phyloP scores from a whole-genome alignment of 2,113 vertebrate genomes.

The Osmerus eperlanus region DNA sequence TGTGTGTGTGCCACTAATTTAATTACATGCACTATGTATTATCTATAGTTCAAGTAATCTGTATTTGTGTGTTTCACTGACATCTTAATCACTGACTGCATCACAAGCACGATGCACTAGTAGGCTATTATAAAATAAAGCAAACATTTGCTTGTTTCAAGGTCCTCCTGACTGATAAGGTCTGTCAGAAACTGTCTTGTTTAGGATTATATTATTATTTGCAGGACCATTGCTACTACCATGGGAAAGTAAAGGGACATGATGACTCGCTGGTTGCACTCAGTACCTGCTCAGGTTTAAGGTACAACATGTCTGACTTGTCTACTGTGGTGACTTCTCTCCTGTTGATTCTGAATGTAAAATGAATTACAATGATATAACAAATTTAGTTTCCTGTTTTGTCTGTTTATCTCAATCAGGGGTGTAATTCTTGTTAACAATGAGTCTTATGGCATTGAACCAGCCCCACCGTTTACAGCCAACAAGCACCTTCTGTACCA shows the following conservation, averaged over 20 bases:
- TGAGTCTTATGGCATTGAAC: conserved; percentile 66
- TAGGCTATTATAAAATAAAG: neutral
- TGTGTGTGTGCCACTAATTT: no score
- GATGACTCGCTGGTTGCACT: conserved; percentile 68
- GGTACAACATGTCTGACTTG: conserved; percentile 44
- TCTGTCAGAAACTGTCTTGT: neutral
- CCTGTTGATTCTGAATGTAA: neutral
- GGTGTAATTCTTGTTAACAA: conserved; percentile 68
- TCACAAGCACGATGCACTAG: no score
- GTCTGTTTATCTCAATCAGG: conserved; percentile 19
- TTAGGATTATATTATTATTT: neutral
- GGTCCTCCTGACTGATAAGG: neutral
- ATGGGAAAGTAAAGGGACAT: conserved; percentile 68
- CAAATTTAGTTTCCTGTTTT: neutral
- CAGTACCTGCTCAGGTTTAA: conserved; percentile 71
- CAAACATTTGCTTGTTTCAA: neutral
- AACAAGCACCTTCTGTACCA: conserved; percentile 67
- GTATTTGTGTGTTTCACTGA: no score
- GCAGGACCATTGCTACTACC: conserved; percentile 69
- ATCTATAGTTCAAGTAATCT: no score
- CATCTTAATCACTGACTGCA: no score
- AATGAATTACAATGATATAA: neutral
- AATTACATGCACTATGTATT: no score
- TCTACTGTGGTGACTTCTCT: neutral
- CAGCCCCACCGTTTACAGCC: conserved; percentile 41